Evolutionary conservation across 2,888 invertebrate species (phyloP), one percentile per base, ranked within the genome.

Genomic region (Idaea biselata): DNA sequence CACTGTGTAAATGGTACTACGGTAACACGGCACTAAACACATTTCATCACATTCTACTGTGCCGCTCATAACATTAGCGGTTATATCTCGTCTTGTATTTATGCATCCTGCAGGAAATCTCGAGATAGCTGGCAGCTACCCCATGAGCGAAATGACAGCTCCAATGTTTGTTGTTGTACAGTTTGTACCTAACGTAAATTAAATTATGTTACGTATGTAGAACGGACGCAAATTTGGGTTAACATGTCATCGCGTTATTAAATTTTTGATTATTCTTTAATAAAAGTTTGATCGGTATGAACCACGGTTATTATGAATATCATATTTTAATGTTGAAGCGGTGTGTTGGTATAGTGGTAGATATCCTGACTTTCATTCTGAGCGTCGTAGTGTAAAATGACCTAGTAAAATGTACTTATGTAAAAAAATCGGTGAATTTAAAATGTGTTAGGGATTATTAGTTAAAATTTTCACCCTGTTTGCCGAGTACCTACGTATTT

Each of bases 71-170:
- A 44, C 44, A 44, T 44, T 44, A 44, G 44, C 44, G 44, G 44
- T 44, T 44, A 44, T 44, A 44, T 44, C 44, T 44, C 44, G 44
- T 44, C 44, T 44, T 44, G 44, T 44, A 44, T 44, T 44, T 59
- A 54, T 58, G 62, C 63, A 59, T 63, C 62, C 63, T 60, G 62
- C 11, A 57, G 66, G 63, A 66, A 66, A 62, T 58, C 17, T n/a
- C 55, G 17, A 59, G 62, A 62, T 62, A 57, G 54, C 32, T 58
- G 6, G 7, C 3, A 44, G 32, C 1, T 4, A 44, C 44, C 44
- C 44, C 44, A 8, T 8, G 44, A 44, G 44, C 14, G 11, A 44
- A 8, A 44, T 44, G 44, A 44, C 44, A 44, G 11, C 44, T 44
- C 14, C 44, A 11, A 44, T 44, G 44, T 44, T 5, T 44, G 44